phyloP scores from a whole-genome alignment of 2,797 vertebrate genomes.

The Spinus olivaceus region DNA sequence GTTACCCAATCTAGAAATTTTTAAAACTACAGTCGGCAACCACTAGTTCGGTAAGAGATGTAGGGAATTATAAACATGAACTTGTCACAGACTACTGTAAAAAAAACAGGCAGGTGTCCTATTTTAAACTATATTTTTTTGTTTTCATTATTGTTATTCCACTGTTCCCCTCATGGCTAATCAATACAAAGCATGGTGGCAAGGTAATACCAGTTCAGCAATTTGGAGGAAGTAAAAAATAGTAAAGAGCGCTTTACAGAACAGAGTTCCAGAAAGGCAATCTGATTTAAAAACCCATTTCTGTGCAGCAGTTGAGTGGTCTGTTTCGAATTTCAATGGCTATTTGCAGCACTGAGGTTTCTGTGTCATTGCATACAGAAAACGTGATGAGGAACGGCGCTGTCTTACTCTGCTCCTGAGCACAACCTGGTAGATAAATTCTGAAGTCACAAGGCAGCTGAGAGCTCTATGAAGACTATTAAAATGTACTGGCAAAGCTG shows the following conservation, averaged over 20 bases:
- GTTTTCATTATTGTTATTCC: not conserved
- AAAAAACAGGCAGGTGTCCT: not conserved
- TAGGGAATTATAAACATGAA: constrained; percentile 7
- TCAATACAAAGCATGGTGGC: not conserved
- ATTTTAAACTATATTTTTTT: not conserved
- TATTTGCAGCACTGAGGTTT: not conserved
- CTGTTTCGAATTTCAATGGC: not conserved
- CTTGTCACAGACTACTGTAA: not conserved
- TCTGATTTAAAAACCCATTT: not conserved
- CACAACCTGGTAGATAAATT: not conserved
- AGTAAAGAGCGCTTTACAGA: not conserved
- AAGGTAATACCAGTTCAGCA: not conserved
- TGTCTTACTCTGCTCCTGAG: not conserved
- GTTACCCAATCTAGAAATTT: not conserved
- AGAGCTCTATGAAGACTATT: constrained; percentile 2
- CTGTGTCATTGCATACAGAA: not conserved
- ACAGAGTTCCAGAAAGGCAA: not conserved
- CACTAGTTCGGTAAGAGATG: not conserved
- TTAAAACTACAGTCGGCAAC: not conserved
- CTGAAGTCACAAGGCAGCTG: constrained; percentile 33
- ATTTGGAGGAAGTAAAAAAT: not conserved
- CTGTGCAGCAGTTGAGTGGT: not conserved
- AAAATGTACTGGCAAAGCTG: constrained; percentile 42
- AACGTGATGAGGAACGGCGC: not conserved
- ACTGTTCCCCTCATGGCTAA: not conserved